Base-by-base conservation (phyloP, 2,888 invertebrate species). In the Keiferia lycopersicella region DNA sequence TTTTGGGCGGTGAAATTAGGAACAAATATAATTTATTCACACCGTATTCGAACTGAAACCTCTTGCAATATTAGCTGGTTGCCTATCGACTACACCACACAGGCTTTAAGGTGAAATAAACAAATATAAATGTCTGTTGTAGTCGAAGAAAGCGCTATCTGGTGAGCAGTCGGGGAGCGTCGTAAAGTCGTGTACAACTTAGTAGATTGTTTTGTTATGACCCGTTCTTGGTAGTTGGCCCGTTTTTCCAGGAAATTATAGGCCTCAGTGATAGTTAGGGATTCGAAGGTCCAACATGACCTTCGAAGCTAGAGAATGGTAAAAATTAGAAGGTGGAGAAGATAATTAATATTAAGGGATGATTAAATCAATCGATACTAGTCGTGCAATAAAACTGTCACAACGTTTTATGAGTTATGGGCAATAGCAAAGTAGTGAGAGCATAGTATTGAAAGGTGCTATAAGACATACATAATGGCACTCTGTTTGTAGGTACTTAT, bases 51-150 rank as follows among this genome's bases (percentile, higher is more conserved):
- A 56, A 56, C 56, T 10, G n/a, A 16, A n/a, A 34, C n/a, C 14
- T 34, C 10, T 34, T 10, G 34, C 30, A 30, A 0, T 2, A 16
- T 16, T n/a, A n/a, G n/a, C 16, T 12, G 30, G 30, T 16, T 34
- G n/a, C 16, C 34, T 56, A 56, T 34, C 3, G 10, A 56, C 56
- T 34, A n/a, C 34, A 56, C 56, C 34, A 18, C 11, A n/a, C n/a
- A 16, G 10, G 56, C 14, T 34, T 16, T 79, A 79, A 80, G 75
- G 72, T 73, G 79, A 75, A 82, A 81, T 87, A 87, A 88, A 89
- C 87, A 88, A 84, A 83, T 85, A 83, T 85, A 84, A 85, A 80
- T 86, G 89, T 89, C 88, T 71, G 77, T 78, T 79, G 75, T 70
- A 71, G 76, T 78, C 69, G 76, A 77, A 78, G 82, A 82, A 84